These are phyloP conservation scores for Zosterops hypoxanthus DNA, from an alignment of 2,113 vertebrate species.

Conservation along the genomic window DNA sequence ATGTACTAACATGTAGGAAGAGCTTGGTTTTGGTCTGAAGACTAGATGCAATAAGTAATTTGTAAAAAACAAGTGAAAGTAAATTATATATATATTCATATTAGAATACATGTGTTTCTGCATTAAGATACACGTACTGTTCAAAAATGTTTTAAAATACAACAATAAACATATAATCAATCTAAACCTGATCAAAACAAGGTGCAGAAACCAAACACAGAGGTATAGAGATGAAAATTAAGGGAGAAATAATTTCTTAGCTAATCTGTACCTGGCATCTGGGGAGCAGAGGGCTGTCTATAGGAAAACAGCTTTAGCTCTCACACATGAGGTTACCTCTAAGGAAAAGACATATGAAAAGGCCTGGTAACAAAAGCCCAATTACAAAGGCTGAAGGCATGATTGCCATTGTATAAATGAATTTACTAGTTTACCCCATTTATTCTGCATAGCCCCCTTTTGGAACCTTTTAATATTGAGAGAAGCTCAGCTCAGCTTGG, in stretches of 20 bases:
- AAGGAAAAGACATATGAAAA: constrained; percentile 34
- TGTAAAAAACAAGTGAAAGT: background rate
- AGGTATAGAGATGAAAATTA: background rate
- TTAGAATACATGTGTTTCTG: background rate
- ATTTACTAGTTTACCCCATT: constrained; percentile 19
- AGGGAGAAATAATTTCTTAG: background rate
- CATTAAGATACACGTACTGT: background rate
- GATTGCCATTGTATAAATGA: background rate
- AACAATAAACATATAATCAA: background rate
- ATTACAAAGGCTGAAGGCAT: constrained; percentile 10
- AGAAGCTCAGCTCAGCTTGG: background rate
- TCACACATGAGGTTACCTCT: background rate
- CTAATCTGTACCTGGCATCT: background rate
- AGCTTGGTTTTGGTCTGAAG: background rate
- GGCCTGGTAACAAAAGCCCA: constrained; percentile 9
- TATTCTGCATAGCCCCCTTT: background rate
- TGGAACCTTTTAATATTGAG: background rate
- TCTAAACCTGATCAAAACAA: background rate
- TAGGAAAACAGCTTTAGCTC: background rate
- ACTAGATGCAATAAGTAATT: background rate
- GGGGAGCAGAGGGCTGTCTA: background rate
- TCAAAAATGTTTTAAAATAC: background rate
- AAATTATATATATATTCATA: background rate
- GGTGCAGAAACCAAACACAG: background rate
- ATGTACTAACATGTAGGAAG: background rate